Percentiles rank a stretch among this genome's conserved stretches.
phyloP scores from a whole-genome alignment of 2,113 vertebrate genomes.

The Tupaia tana region DNA sequence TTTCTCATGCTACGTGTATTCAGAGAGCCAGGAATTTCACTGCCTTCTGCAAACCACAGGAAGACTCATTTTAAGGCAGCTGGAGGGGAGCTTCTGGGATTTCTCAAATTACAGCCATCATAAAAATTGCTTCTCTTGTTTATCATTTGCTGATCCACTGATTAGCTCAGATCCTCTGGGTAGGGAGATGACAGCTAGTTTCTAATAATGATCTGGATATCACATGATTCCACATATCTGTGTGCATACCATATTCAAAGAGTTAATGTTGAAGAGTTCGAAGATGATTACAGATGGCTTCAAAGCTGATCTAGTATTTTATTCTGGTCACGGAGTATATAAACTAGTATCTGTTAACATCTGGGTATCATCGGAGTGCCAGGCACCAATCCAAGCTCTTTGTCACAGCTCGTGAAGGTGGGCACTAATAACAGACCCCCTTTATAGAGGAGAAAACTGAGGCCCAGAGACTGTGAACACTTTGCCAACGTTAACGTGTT shows the following conservation, averaged over 20 bases:
- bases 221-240: not conserved
- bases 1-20: not conserved
- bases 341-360: not conserved
- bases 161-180: not conserved
- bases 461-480: not conserved
- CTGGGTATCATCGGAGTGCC: not conserved
- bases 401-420: not conserved
- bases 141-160: not conserved
- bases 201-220: not conserved
- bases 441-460: constrained; percentile 27
- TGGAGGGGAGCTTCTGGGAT: not conserved
- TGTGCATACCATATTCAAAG: not conserved
- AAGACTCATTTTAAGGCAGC: not conserved
- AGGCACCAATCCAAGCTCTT: not conserved
- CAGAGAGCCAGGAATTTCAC: not conserved
- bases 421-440: not conserved
- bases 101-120: not conserved
- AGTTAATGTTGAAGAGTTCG: not conserved
- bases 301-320: not conserved
- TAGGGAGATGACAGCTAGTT: not conserved
- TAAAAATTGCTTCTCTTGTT: not conserved
- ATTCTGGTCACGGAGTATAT: not conserved
- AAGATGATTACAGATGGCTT: not conserved
- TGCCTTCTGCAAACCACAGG: not conserved
- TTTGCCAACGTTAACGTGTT: not conserved